These are phyloP conservation scores for Erpobdella octoculata DNA, from an alignment of 2,888 invertebrate species.

Conservation along the genomic window DNA sequence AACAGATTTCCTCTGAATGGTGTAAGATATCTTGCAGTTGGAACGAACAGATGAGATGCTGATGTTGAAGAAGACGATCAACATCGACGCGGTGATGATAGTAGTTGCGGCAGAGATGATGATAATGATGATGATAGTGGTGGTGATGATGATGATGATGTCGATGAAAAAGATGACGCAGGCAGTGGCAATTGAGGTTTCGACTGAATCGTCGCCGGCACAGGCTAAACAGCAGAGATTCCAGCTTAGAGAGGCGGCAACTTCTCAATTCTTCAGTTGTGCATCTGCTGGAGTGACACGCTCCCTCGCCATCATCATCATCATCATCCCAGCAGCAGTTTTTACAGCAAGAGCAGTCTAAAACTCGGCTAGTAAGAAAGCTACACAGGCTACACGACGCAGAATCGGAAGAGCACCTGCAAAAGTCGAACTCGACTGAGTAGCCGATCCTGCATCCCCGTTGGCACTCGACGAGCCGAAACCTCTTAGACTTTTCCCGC, in stretches of 20 bases:
- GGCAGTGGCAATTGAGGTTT: background rate
- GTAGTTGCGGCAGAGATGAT: background rate
- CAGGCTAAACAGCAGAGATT: background rate
- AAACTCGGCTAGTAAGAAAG: no score
- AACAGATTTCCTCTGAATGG: no score
- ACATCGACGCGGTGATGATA: constrained; percentile 3
- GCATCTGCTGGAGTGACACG: no score
- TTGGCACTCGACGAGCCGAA: no score
- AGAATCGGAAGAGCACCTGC: no score
- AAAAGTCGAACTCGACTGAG: no score
- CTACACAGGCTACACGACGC: no score
- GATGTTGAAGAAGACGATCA: background rate
- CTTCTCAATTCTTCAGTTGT: no score
- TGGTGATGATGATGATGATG: constrained; percentile 23
- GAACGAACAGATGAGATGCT: no score
- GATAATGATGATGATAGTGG: constrained; percentile 13
- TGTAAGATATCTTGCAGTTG: background rate
- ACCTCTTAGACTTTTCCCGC: no score
- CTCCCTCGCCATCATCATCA: constrained; percentile 7
- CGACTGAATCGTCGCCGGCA: background rate
- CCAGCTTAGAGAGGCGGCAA: no score
- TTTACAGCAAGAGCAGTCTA: background rate
- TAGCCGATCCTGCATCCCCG: no score
- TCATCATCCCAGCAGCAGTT: background rate
- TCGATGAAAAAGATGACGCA: constrained; percentile 8